A percentile compares a stretch with the other conserved stretches of the same genome.
Conservation (phyloP, 2,113 vertebrate genomes). For the Stegastes partitus region DNA sequence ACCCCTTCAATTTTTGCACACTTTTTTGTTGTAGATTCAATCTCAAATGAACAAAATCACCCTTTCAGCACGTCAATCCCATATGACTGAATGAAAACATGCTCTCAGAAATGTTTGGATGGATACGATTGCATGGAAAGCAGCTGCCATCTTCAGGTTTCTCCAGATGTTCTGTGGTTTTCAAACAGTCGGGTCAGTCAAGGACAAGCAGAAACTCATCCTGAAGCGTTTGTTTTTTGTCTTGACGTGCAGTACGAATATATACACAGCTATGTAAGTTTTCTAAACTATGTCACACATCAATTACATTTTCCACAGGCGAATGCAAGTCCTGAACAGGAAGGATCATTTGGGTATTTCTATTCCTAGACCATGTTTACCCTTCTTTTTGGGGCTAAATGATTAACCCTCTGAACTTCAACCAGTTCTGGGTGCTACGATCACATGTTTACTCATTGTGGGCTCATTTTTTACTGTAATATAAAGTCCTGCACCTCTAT, state of each 20-base stretch:
- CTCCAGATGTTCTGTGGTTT: neutral
- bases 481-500: too few species aligned
- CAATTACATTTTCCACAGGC: neutral
- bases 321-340: neutral
- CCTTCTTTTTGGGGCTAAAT: too few species aligned
- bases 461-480: too few species aligned
- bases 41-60: too few species aligned
- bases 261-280: neutral
- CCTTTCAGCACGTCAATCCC: neutral
- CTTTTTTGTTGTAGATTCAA: too few species aligned
- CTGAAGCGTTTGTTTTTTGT: neutral
- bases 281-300: neutral
- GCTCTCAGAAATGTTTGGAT: neutral
- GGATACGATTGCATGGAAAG: neutral
- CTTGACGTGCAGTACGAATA: neutral
- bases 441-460: too few species aligned
- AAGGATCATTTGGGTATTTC: too few species aligned
- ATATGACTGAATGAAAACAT: neutral
- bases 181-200: neutral
- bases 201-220: neutral
- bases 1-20: too few species aligned
- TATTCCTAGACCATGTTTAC: too few species aligned
- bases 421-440: too few species aligned
- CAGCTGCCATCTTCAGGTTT: neutral
- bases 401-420: too few species aligned